Conservation (phyloP, 2,888 invertebrate species). For the Pollenia griseotomentosa region DNA sequence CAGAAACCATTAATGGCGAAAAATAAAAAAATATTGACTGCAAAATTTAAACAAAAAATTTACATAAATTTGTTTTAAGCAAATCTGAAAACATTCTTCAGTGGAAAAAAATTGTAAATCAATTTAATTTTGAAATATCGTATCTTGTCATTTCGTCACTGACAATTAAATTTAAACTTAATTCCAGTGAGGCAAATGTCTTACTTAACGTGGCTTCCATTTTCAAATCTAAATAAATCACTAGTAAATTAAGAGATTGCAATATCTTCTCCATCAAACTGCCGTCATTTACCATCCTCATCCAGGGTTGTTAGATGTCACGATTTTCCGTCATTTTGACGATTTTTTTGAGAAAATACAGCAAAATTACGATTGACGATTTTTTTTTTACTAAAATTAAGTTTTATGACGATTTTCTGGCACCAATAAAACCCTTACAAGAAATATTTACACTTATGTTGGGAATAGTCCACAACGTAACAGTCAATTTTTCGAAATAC, state of each 20-base stretch:
- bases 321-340: too few species aligned
- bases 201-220: background rate
- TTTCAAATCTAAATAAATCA: conserved; percentile 6
- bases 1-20: background rate
- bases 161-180: background rate
- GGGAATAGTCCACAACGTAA: too few species aligned
- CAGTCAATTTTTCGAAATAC: too few species aligned
- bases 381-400: too few species aligned
- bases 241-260: background rate
- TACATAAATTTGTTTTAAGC: background rate
- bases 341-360: too few species aligned
- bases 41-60: background rate
- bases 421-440: too few species aligned
- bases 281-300: background rate
- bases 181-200: background rate
- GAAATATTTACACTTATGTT: too few species aligned
- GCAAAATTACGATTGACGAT: too few species aligned
- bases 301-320: too few species aligned
- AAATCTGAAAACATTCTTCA: background rate
- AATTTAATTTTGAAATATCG: background rate
- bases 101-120: background rate
- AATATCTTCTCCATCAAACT: background rate
- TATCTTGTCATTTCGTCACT: background rate
- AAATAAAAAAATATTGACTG: background rate
- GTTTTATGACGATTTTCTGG: too few species aligned